Conservation (phyloP, 2,888 invertebrate species). For the Microplitis manilae region DNA sequence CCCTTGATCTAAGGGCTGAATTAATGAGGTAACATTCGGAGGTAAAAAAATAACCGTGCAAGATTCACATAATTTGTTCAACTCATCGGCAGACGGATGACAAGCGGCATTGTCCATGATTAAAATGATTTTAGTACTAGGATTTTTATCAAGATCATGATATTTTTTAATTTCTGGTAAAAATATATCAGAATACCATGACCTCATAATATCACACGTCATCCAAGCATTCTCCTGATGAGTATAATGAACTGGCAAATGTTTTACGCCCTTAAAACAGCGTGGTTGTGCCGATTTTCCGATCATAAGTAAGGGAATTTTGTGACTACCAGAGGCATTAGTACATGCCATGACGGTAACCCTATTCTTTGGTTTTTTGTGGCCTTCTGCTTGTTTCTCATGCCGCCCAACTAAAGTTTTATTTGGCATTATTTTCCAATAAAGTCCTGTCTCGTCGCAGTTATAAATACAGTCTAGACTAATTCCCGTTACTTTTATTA, state of each 20-base stretch:
- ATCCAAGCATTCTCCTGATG: constrained; percentile 36
- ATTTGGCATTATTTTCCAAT: constrained; percentile 48
- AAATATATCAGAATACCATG: constrained; percentile 29
- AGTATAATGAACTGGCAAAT: constrained; percentile 27
- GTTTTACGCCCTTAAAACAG: constrained; percentile 48
- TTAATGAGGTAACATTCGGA: constrained; percentile 30
- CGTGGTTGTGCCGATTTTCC: constrained; percentile 56
- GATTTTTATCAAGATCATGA: not conserved
- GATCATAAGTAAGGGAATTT: constrained; percentile 55
- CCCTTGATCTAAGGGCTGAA: constrained; percentile 39
- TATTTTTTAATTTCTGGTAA: constrained; percentile 21
- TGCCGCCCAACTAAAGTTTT: constrained; percentile 42
- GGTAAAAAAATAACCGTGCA: constrained; percentile 35
- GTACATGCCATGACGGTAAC: constrained; percentile 56
- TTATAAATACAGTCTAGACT: constrained; percentile 50
- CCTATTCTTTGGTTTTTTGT: constrained; percentile 53
- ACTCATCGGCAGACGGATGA: too few relatives aligned
- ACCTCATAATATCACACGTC: constrained; percentile 21
- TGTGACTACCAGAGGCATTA: constrained; percentile 57
- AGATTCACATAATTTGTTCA: too few relatives aligned
- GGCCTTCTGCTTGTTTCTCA: constrained; percentile 51
- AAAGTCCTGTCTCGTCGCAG: constrained; percentile 50
- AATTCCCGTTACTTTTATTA: not conserved
- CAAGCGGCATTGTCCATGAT: constrained; percentile 41
- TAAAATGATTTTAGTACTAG: constrained; percentile 31